Evolutionary conservation across 2,888 invertebrate species (phyloP), one percentile per base, ranked within the genome.

Genomic region (Dexiosoma caninum): DNA sequence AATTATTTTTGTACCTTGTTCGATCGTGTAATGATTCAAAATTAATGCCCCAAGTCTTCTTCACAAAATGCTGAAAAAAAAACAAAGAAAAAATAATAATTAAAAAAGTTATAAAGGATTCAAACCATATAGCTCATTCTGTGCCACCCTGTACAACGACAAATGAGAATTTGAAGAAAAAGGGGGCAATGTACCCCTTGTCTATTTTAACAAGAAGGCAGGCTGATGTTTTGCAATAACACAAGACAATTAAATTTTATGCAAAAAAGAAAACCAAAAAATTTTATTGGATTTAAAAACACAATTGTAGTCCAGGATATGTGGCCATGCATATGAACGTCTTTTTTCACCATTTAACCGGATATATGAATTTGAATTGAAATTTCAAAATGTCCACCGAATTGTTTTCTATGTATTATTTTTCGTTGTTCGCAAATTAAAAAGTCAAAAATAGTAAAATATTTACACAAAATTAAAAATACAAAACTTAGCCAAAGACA

Each of bases 341-440:
- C 40, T 49, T 59, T 27, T 27, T 27, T 30, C 37, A 57, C 3
- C 19, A 30, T 49, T 66, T 21, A 59, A 60, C 59, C 75, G 75
- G 75, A 75, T 75, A 59, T 75, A 66, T 32, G 40, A 67, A 51
- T 75, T 59, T 42, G n/a, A 75, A 59, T 53, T 51, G 23, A 21
- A 51, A 32, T 67, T 67, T 51, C 16, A 23, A 75, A 75, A 67
- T 51, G 32, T 75, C 67, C 40, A 66, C 3, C 16, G 42, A 53
- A 71, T 42, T 62, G 42, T 72, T 62, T 72, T 46, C 35, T 9
- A 70, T 37, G 6, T 5, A 27, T 27, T 5, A 27, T 5, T 27
- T 46, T 70, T 70, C 23, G 8, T 14, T 37, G 44, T 59, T 49
- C 35, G 30, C 10, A 16, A 40, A 10, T 51, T 6, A 53, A 53